Evolutionary conservation across 2,113 vertebrate genomes (phyloP), one percentile per base, ranked within the genome.

Genomic region (Fulica atra): DNA sequence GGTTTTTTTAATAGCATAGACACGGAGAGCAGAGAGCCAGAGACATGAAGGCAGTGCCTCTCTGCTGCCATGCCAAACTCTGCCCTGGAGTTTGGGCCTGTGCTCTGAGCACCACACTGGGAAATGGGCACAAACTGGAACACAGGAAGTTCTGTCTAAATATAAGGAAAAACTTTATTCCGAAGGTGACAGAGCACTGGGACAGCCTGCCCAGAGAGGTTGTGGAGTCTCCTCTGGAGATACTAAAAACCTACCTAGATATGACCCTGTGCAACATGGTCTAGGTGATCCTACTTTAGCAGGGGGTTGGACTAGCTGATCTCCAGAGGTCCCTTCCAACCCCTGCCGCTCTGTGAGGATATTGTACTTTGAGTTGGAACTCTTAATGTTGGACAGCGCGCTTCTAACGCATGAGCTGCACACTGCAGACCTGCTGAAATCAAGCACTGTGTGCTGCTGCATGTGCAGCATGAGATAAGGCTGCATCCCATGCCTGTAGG

Each of bases 361-460:
- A 11, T 31, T 64, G 16, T 8, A 42, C 24, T 95, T 21, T n/a
- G 50, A 69, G 18, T 53, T 83, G 68, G 36, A 91, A 15, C 6
- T 54, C 16, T n/a, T 74, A 2, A 17, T n/a, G 23, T 1, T 64
- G 82, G 65, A 31, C 33, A 24, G 23, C 48, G 16, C 0, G 0
- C 16, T 53, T 57, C 50, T 38, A 40, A 28, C 29, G 13, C 2
- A 69, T 50, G 24, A 56, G 18, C 35, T 50, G 54, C 48, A 23
- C 6, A 0, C 31, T 74, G 73, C 21, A 66, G 10, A 4, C 0
- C 0, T 36, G 56, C 40, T 81, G 36, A 44, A 53, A 73, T 40
- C 4, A 40, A 44, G 35, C 31, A 3, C 10, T 15, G 46, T 48
- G 40, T 11, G 40, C 59, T 73, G 40, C 64, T 91, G n/a, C 10